phyloP scores from a whole-genome alignment of 1,140 invertebrate species.

The Callitettix versicolor region DNA sequence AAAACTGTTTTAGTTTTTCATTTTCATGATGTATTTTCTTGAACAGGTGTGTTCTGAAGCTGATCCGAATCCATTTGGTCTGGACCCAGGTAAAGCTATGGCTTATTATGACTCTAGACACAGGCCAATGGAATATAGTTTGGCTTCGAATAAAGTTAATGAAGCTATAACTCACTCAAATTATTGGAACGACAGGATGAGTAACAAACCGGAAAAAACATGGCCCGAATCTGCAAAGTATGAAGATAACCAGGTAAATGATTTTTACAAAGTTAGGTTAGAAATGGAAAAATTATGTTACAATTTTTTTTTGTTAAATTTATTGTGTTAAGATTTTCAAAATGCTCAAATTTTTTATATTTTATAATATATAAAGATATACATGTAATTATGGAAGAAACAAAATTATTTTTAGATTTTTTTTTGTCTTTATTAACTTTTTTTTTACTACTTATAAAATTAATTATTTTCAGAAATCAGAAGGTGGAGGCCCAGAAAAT shows the following conservation, averaged over 20 bases:
- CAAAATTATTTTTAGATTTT: too few species aligned
- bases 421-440: too few species aligned
- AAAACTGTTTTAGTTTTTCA: too few species aligned
- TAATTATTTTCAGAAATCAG: constrained; percentile 3
- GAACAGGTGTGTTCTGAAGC: constrained; percentile 51
- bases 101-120: constrained; percentile 64
- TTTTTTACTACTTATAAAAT: too few species aligned
- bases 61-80: constrained; percentile 55
- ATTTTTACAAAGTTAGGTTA: background rate
- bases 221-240: background rate
- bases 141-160: constrained; percentile 42
- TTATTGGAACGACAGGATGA: constrained; percentile 31
- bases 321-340: background rate
- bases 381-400: too few species aligned
- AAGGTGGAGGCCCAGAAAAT: constrained; percentile 9
- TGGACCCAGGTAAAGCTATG: constrained; percentile 55
- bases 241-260: constrained; percentile 1
- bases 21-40: too few species aligned
- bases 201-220: too few species aligned
- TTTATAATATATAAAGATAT: background rate
- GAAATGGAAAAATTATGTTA: too few species aligned
- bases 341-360: background rate
- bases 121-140: constrained; percentile 43
- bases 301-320: too few species aligned
- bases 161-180: constrained; percentile 63